Base-by-base conservation (phyloP, 2,888 invertebrate species). In the Drosophila birchii region DNA sequence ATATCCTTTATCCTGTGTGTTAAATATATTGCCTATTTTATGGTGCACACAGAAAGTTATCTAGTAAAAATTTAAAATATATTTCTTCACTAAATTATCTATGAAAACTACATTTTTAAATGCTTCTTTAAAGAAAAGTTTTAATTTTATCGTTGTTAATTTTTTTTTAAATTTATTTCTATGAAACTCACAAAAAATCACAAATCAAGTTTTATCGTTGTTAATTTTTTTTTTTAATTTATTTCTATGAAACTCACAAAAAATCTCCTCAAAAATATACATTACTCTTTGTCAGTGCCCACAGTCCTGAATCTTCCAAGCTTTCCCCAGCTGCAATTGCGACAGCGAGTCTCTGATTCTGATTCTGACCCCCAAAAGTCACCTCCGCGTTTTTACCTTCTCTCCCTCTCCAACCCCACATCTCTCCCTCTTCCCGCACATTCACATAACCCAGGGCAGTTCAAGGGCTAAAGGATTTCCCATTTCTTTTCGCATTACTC, bases 401-500 rank as follows among this genome's bases (percentile, higher is more conserved):
- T 11, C 29, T 7, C 29, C 8, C 29, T 29, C 29, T 16, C 20
- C 3, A 9, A 26, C 41, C 23, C 4, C 23, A 12, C 38, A 47
- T 18, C 26, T 26, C 26, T 29, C 7, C 29, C 18, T 5, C n/a
- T 3, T 11, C 38, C 41, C 23, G 5, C 23, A 12, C 39, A 47
- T 26, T 20, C 67, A 18, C 55, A 47, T 76, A 39, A 62, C 75
- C 72, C 53, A 53, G 34, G 72, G 72, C 75, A 53, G 47, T 61
- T 75, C 44, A 60, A 67, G 62, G 54, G 60, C 78, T 43, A 70
- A 59, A 54, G 57, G 49, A 67, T 67, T 74, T 68, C 43, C 44
- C 60, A 61, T 77, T 74, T 64, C 60, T 68, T 76, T 67, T 60
- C 64, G 54, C 57, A 64, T 71, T 68, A 44, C 66, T 56, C 41